These are phyloP conservation scores for Tortrix viridana DNA, from an alignment of 2,888 invertebrate genomes.

Conservation along the genomic window DNA sequence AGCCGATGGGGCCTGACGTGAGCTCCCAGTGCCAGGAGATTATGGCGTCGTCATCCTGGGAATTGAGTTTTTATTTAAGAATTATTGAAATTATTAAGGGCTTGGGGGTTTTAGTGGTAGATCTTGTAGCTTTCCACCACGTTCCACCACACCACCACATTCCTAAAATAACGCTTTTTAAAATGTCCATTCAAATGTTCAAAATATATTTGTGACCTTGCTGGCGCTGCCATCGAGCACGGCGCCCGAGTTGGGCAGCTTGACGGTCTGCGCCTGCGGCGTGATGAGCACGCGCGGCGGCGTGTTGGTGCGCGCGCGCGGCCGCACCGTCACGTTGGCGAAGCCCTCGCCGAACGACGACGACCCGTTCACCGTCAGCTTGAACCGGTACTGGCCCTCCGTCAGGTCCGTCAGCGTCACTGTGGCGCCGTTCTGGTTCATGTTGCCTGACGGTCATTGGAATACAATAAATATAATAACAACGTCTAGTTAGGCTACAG, in stretches of 20 bases:
- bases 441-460: conserved; percentile 85
- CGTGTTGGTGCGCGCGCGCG: conserved; percentile 92
- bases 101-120: too few species aligned
- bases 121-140: too few species aligned
- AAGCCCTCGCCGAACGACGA: conserved; percentile 91
- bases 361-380: conserved; percentile 91
- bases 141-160: too few species aligned
- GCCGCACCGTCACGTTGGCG: conserved; percentile 95
- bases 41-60: conserved; percentile 92
- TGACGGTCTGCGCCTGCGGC: conserved; percentile 93
- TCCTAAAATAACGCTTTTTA: too few species aligned
- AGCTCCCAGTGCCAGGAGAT: conserved; percentile 96
- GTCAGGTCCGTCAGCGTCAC: conserved; percentile 93
- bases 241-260: conserved; percentile 94
- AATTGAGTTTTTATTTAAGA: too few species aligned
- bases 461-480: too few species aligned
- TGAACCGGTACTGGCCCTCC: conserved; percentile 95
- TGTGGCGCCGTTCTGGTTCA: conserved; percentile 93
- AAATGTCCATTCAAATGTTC: too few species aligned
- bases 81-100: too few species aligned
- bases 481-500: too few species aligned
- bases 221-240: conserved; percentile 94
- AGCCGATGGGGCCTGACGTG: conserved; percentile 93
- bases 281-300: conserved; percentile 94
- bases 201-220: too few species aligned